Conservation (phyloP, 1,140 invertebrate genomes). For the Rhyacophila brunnea region DNA sequence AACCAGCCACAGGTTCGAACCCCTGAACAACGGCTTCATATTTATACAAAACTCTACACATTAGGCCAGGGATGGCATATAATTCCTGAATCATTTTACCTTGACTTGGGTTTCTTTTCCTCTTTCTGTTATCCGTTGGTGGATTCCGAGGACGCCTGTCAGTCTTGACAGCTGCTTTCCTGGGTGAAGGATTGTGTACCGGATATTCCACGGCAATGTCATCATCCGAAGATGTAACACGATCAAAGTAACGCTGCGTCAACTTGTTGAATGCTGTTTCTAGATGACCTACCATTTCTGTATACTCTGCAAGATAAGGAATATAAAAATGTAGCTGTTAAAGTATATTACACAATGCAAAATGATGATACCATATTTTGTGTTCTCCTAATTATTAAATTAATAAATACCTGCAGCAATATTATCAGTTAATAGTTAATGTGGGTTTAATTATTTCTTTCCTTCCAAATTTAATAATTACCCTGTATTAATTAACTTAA, state of each 20-base stretch:
- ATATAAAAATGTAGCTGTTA: too few species aligned
- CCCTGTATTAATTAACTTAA: too few species aligned
- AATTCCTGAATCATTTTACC: slow-evolving; percentile 3
- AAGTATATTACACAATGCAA: too few species aligned
- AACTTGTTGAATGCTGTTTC: slow-evolving; percentile 76
- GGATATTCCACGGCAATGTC: slow-evolving; percentile 66
- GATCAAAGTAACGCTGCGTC: slow-evolving; percentile 77
- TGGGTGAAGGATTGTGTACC: slow-evolving; percentile 53
- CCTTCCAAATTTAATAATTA: too few species aligned
- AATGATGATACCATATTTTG: too few species aligned
- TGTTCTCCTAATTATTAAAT: too few species aligned
- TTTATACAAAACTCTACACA: neutral
- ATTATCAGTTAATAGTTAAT: too few species aligned
- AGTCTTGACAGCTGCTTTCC: slow-evolving; percentile 37
- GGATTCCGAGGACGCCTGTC: slow-evolving; percentile 16
- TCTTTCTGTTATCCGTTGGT: slow-evolving; percentile 25
- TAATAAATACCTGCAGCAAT: too few species aligned
- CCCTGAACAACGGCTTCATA: too few species aligned
- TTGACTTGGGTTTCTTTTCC: slow-evolving; percentile 18
- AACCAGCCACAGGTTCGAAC: too few species aligned
- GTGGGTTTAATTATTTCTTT: too few species aligned
- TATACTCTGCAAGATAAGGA: slow-evolving; percentile 68
- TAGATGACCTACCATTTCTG: slow-evolving; percentile 81
- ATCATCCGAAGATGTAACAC: slow-evolving; percentile 75
- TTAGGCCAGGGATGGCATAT: too few species aligned